A percentile compares a stretch with the other conserved stretches of the same genome.
These are phyloP conservation scores for Micronisus gabar DNA, from an alignment of 2,113 vertebrate species.

Conservation along the genomic window DNA sequence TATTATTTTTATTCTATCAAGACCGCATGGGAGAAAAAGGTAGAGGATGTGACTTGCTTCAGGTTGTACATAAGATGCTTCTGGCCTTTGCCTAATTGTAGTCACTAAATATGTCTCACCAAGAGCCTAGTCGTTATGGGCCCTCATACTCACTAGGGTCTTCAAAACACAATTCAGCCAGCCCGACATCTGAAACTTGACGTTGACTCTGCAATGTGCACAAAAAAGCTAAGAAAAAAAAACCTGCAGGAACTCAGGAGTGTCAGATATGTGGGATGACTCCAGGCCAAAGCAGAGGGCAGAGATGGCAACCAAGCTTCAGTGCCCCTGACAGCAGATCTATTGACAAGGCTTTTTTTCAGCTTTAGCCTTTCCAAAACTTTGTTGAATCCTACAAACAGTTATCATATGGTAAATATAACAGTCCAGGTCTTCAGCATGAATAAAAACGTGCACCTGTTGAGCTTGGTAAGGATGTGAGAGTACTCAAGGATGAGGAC, in stretches of 20 bases:
- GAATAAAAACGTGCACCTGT: not conserved
- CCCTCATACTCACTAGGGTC: not conserved
- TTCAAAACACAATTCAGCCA: not conserved
- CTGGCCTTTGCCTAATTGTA: not conserved
- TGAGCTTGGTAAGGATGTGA: not conserved
- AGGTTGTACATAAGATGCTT: not conserved
- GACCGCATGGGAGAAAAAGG: not conserved
- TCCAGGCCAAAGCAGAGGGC: not conserved
- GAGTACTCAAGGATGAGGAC: not conserved
- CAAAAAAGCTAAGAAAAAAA: not conserved
- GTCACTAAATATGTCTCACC: not conserved
- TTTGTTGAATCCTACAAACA: not conserved
- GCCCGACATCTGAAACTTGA: not conserved
- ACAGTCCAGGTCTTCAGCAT: not conserved
- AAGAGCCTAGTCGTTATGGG: not conserved
- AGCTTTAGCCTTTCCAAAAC: not conserved
- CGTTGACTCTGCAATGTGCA: not conserved
- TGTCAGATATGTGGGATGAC: not conserved
- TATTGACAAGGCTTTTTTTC: not conserved
- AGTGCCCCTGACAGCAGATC: not conserved
- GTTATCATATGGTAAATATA: not conserved
- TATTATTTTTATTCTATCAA: not conserved
- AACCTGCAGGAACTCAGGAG: not conserved
- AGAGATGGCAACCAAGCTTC: not conserved
- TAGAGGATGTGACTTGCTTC: not conserved